Percentiles rank a stretch among this genome's conserved stretches.
Conservation (phyloP, 2,888 invertebrate genomes). For the Aquatica leii region DNA sequence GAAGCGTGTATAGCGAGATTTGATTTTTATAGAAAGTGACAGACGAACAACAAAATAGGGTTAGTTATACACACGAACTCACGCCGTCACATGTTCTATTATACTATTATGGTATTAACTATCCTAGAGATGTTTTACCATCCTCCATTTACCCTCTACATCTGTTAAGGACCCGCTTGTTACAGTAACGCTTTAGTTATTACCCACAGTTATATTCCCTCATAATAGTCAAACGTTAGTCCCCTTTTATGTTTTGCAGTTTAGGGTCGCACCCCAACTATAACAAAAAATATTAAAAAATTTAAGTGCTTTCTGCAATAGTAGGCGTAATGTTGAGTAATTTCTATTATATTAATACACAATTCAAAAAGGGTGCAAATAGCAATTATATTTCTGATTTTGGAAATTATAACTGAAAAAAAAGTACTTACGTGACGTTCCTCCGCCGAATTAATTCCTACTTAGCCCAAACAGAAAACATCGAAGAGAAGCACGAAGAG, state of each 20-base stretch:
- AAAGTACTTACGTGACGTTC: slow-evolving; percentile 70
- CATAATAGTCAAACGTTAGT: slow-evolving; percentile 31
- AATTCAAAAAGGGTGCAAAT: neutral
- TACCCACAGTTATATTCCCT: slow-evolving; percentile 32
- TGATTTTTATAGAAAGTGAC: neutral
- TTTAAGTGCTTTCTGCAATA: neutral
- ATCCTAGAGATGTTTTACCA: slow-evolving; percentile 43
- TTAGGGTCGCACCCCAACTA: slow-evolving; percentile 16
- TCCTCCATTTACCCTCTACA: slow-evolving; percentile 38
- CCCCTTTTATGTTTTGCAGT: slow-evolving; percentile 29
- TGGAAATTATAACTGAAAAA: too few relatives aligned
- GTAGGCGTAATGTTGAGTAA: neutral
- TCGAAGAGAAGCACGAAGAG: slow-evolving; percentile 48
- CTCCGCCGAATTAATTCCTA: slow-evolving; percentile 70
- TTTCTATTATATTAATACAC: neutral
- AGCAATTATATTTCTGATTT: too few relatives aligned
- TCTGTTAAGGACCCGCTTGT: slow-evolving; percentile 36
- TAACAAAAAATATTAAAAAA: slow-evolving; percentile 11
- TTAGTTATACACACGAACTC: slow-evolving; percentile 50
- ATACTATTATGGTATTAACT: slow-evolving; percentile 57
- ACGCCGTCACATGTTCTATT: slow-evolving; percentile 48
- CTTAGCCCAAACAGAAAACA: slow-evolving; percentile 32
- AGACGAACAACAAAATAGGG: slow-evolving; percentile 10
- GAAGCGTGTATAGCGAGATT: neutral
- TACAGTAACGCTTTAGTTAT: slow-evolving; percentile 32